Conservation (phyloP, 1,140 invertebrate genomes). For the Drosophila guanche region DNA sequence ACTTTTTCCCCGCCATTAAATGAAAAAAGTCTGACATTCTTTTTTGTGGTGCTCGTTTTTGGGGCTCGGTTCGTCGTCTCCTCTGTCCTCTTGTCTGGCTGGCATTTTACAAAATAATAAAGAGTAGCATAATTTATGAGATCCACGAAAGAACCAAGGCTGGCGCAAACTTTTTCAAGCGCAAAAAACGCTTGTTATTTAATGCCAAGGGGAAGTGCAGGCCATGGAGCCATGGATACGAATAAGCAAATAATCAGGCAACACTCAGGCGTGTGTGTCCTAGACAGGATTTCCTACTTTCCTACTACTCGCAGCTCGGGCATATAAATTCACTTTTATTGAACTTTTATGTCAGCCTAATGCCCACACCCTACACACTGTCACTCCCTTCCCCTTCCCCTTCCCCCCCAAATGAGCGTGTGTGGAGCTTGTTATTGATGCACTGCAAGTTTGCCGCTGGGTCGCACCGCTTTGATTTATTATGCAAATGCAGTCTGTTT, state of each 20-base stretch:
- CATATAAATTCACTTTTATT: constrained; percentile 68
- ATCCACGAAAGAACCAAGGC: constrained; percentile 19
- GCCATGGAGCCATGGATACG: constrained; percentile 5
- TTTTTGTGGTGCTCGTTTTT: not conserved
- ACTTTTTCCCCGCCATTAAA: constrained; percentile 41
- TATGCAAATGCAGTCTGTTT: constrained; percentile 1
- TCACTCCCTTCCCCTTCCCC: no score
- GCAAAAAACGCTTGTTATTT: constrained; percentile 65
- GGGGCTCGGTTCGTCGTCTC: not conserved
- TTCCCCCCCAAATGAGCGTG: not conserved
- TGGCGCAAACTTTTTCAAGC: constrained; percentile 51
- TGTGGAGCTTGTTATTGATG: constrained; percentile 48
- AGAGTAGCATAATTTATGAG: constrained; percentile 73
- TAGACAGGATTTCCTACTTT: constrained; percentile 42
- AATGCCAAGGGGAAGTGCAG: constrained; percentile 28
- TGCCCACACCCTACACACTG: no score
- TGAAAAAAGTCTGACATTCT: constrained; percentile 29
- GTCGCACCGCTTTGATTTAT: constrained; percentile 19
- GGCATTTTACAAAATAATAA: constrained; percentile 71
- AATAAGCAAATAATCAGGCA: constrained; percentile 72
- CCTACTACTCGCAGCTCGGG: constrained; percentile 32
- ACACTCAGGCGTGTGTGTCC: constrained; percentile 10
- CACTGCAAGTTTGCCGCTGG: constrained; percentile 38
- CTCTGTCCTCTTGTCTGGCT: constrained; percentile 35
- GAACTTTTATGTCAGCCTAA: constrained; percentile 70